Percentiles rank a stretch among this genome's conserved stretches.
Evolutionary conservation across 2,888 invertebrate genomes (phyloP).

Genomic region (Folsomia candida): DNA sequence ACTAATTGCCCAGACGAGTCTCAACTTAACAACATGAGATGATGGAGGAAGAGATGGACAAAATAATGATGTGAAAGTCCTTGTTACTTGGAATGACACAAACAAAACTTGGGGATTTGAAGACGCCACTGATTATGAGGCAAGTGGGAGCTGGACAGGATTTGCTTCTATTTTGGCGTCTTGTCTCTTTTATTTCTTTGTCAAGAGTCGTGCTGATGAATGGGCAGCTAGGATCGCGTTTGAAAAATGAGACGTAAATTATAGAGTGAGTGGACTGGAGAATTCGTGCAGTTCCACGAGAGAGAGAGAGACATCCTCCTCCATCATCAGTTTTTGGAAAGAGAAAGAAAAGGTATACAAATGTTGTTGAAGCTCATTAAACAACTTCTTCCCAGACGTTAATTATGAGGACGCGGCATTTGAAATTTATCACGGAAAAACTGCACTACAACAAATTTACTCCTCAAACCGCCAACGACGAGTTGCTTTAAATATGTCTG

Average conservation of each 20-base stretch:
- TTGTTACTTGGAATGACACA: constrained; percentile 26
- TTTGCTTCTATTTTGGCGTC: constrained; percentile 6
- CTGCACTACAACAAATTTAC: neutral
- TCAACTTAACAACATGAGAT: neutral
- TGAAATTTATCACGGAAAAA: neutral
- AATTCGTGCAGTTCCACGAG: constrained; percentile 4
- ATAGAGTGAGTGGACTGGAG: constrained; percentile 14
- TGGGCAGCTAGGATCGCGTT: constrained; percentile 1
- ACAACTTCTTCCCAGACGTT: constrained; percentile 14
- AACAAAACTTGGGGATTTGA: constrained; percentile 30
- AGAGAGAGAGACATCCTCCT: neutral
- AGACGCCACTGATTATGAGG: constrained; percentile 10
- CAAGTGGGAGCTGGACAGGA: neutral
- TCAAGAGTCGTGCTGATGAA: constrained; percentile 21
- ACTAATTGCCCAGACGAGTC: too few species aligned
- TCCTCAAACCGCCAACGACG: neutral
- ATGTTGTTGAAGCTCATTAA: constrained; percentile 9
- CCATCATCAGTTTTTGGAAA: neutral
- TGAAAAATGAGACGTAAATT: constrained; percentile 24
- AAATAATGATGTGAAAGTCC: neutral
- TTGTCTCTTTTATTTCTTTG: constrained; percentile 12
- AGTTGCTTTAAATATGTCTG: too few species aligned
- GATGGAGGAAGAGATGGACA: constrained; percentile 12
- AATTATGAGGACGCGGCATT: constrained; percentile 2
- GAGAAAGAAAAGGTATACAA: neutral